These are phyloP conservation scores for Enteromius mattozi DNA, from an alignment of 2,797 vertebrate genomes.

Conservation along the genomic window DNA sequence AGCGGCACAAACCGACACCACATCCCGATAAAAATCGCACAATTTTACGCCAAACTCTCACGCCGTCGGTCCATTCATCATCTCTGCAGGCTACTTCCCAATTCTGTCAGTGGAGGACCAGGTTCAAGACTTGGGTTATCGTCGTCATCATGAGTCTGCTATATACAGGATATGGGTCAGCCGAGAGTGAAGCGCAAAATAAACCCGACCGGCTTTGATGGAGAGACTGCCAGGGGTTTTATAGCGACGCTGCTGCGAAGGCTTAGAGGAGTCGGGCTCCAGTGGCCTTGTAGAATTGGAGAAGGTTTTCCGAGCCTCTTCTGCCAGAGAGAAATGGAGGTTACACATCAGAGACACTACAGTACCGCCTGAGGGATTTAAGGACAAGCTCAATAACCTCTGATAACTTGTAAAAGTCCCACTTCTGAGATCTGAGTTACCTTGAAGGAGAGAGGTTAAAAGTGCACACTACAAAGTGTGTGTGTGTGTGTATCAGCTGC, in stretches of 20 bases:
- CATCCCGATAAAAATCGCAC: slow-evolving; percentile 16
- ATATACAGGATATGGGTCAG: slow-evolving; percentile 29
- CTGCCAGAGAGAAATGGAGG: slow-evolving; percentile 33
- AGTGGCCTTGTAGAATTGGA: slow-evolving; percentile 32
- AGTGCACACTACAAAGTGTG: slow-evolving; percentile 24
- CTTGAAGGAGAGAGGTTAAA: slow-evolving; percentile 43
- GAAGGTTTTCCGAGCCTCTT: slow-evolving; percentile 17
- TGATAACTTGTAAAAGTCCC: slow-evolving; percentile 41
- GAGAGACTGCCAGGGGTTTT: slow-evolving; percentile 27
- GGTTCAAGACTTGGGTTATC: slow-evolving; percentile 29
- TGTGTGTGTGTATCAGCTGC: not conserved
- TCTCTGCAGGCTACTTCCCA: slow-evolving; percentile 24
- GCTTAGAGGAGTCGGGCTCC: slow-evolving; percentile 27
- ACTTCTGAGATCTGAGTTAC: slow-evolving; percentile 37
- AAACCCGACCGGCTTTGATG: slow-evolving; percentile 21
- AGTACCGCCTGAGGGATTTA: slow-evolving; percentile 32
- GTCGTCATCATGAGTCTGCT: slow-evolving; percentile 18
- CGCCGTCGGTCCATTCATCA: slow-evolving; percentile 26
- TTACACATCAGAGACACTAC: slow-evolving; percentile 35
- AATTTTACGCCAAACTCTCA: slow-evolving; percentile 18
- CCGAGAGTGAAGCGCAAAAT: slow-evolving; percentile 11
- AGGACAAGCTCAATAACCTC: slow-evolving; percentile 43
- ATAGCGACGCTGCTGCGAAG: not conserved
- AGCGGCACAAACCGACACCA: not conserved
- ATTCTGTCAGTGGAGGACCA: slow-evolving; percentile 6